These are phyloP conservation scores for Linnaemya tessellans DNA, from an alignment of 2,888 invertebrate species.

Conservation along the genomic window DNA sequence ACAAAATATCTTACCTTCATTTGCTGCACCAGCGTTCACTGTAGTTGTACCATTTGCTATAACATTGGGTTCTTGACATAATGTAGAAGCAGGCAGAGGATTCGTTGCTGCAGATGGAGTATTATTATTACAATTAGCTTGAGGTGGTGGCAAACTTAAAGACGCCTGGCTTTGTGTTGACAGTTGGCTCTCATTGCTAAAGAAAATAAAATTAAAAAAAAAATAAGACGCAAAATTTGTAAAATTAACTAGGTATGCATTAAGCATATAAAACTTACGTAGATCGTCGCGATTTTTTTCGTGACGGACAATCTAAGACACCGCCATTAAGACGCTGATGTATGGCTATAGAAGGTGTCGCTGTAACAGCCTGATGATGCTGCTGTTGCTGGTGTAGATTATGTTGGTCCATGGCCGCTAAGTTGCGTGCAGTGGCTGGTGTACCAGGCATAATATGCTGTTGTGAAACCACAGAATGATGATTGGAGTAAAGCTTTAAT, in stretches of 20 bases:
- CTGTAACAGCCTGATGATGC: slow-evolving; percentile 59
- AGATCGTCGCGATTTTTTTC: slow-evolving; percentile 97
- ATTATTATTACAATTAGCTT: slow-evolving; percentile 52
- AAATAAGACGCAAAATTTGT: neutral
- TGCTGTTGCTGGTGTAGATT: slow-evolving; percentile 69
- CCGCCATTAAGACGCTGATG: slow-evolving; percentile 80
- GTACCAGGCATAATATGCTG: slow-evolving; percentile 74
- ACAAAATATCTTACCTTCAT: slow-evolving; percentile 61
- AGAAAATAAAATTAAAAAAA: slow-evolving; percentile 32
- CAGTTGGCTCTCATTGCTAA: slow-evolving; percentile 81
- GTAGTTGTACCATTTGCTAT: slow-evolving; percentile 52
- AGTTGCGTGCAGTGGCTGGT: slow-evolving; percentile 79
- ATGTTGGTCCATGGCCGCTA: slow-evolving; percentile 76
- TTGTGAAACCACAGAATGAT: slow-evolving; percentile 77
- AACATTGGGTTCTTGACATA: slow-evolving; percentile 64
- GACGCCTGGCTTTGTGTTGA: slow-evolving; percentile 81
- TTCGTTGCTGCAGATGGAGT: slow-evolving; percentile 6
- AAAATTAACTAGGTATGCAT: neutral
- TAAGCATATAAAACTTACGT: slow-evolving; percentile 85
- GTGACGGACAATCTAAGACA: slow-evolving; percentile 86
- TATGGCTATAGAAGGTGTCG: slow-evolving; percentile 63
- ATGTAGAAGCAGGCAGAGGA: slow-evolving; percentile 2
- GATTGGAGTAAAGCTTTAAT: slow-evolving; percentile 80
- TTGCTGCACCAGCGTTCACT: slow-evolving; percentile 28
- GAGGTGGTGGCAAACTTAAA: slow-evolving; percentile 78